A percentile compares a stretch with the other conserved stretches of the same genome.
Evolutionary conservation across 1,140 invertebrate genomes (phyloP).

Genomic region (Battus philenor): DNA sequence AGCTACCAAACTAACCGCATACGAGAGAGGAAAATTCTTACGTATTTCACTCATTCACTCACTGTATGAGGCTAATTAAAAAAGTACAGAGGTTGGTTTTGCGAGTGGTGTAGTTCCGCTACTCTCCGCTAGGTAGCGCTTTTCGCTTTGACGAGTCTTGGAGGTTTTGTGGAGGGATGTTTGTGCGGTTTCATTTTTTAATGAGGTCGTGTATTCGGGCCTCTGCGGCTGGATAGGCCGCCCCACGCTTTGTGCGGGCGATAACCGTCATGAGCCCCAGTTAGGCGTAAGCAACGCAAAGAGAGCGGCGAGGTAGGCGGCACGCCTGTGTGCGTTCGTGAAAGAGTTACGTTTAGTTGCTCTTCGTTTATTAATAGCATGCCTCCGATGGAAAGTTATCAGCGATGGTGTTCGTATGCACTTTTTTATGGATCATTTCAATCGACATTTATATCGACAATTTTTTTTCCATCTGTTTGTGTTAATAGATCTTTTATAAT

Average conservation of each 20-base stretch:
- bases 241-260: slow-evolving; percentile 44
- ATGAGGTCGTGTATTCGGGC: slow-evolving; percentile 65
- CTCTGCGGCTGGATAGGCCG: slow-evolving; percentile 41
- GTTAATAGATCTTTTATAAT: too few relatives aligned
- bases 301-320: slow-evolving; percentile 17
- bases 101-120: slow-evolving; percentile 68
- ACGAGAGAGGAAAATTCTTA: slow-evolving; percentile 64
- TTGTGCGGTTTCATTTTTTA: slow-evolving; percentile 69
- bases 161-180: slow-evolving; percentile 50
- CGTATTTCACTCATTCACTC: slow-evolving; percentile 69
- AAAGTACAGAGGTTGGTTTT: slow-evolving; percentile 68
- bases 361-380: slow-evolving; percentile 56
- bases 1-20: slow-evolving; percentile 67
- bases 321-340: slow-evolving; percentile 44
- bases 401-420: not conserved
- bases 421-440: too few relatives aligned
- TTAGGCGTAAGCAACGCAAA: slow-evolving; percentile 39
- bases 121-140: slow-evolving; percentile 65
- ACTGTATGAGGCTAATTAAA: slow-evolving; percentile 72
- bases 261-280: slow-evolving; percentile 32
- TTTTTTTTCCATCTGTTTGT: too few relatives aligned
- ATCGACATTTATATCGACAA: too few relatives aligned
- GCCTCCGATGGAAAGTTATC: slow-evolving; percentile 19
- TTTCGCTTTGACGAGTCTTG: slow-evolving; percentile 60
- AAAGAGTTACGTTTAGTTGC: slow-evolving; percentile 55